Base-by-base conservation (phyloP, 2,113 vertebrate species). In the Antechinus flavipes region DNA sequence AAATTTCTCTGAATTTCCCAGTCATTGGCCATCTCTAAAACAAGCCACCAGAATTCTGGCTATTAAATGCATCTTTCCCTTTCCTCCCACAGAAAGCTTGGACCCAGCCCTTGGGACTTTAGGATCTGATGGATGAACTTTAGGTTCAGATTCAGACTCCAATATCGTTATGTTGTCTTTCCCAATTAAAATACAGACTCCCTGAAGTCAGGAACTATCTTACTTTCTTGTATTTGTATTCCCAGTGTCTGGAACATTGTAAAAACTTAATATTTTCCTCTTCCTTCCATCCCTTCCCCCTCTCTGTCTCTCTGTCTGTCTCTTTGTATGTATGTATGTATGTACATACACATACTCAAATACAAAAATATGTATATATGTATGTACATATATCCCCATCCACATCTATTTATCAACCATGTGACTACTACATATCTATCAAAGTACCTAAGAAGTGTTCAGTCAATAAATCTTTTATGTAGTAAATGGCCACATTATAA, bases 1-100 rank as follows among this genome's bases (percentile, higher is more conserved):
- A 91, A 55, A 56, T 89, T 93, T 14, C 61, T 76, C 61, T 76
- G 61, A 76, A 76, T n/a, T 76, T n/a, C 61, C 61, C 61, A n/a
- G 35, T 14, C 61, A n/a, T 76, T 76, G 61, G 14, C 14, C 5
- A 6, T 19, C 35, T 76, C 61, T 6, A n/a, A 5, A 76, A n/a
- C 14, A 76, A 76, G 14, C 61, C 14, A n/a, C 14, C 35, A n/a
- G 35, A 35, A 76, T 16, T 76, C 61, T 19, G 35, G 61, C 30
- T 35, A 76, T 76, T 19, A 76, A 6, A 76, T 76, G 14, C 14
- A 76, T n/a, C 35, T 19, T 7, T 76, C 16, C 61, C 4, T 6
- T 76, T n/a, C 5, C 16, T 12, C 61, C 19, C 61, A 76, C 35
- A 19, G 35, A 35, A 76, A n/a, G 1, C 61, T 76, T 76, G 30